These are phyloP conservation scores for Simalia tracyae DNA, from an alignment of 2,797 vertebrate genomes.

Conservation along the genomic window DNA sequence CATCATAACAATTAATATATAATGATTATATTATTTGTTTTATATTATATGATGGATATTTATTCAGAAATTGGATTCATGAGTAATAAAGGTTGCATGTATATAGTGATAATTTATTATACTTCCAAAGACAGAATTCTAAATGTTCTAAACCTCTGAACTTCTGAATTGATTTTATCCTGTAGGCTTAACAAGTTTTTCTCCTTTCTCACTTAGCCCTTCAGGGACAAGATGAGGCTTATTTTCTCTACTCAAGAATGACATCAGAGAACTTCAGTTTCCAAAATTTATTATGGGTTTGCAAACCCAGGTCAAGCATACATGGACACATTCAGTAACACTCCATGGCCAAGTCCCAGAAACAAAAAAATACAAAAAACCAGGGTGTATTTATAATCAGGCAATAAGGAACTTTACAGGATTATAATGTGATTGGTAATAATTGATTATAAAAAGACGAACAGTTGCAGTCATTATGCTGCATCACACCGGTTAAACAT, in stretches of 20 bases:
- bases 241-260: not conserved
- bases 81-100: not conserved
- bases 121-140: not conserved
- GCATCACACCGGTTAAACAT: not conserved
- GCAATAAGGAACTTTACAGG: not conserved
- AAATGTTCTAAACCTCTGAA: not conserved
- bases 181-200: not conserved
- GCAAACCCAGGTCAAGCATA: not conserved
- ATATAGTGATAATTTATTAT: not conserved
- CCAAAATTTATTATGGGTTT: not conserved
- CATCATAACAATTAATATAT: not conserved
- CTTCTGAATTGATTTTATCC: not conserved
- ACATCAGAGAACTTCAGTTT: not conserved
- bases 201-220: not conserved
- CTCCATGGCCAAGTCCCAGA: not conserved
- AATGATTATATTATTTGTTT: not conserved
- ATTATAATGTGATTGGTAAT: not conserved
- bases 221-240: not conserved
- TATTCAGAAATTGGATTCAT: not conserved
- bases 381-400: not conserved
- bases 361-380: not conserved
- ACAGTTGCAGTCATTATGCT: not conserved
- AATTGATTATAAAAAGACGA: not conserved
- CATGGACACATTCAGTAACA: not conserved
- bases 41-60: not conserved